A percentile compares a stretch with the other conserved stretches of the same genome.
These are phyloP conservation scores for Lipophrys pholis DNA, from an alignment of 2,113 vertebrate species.

Conservation along the genomic window DNA sequence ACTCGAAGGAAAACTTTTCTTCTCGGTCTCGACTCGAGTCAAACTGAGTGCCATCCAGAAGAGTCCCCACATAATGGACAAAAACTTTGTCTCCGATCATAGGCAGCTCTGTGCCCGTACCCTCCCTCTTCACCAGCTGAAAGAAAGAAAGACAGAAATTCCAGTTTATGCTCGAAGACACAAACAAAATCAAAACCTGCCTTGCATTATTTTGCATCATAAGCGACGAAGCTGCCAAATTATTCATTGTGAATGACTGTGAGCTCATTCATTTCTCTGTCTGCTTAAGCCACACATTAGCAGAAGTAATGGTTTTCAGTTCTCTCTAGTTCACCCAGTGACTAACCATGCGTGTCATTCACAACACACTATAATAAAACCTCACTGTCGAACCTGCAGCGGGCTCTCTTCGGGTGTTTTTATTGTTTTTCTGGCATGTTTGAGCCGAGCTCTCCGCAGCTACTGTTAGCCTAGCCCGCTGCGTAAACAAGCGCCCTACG, in stretches of 20 bases:
- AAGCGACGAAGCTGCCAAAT: not conserved
- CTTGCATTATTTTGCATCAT: not conserved
- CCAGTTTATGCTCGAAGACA: no score
- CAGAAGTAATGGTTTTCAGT: not conserved
- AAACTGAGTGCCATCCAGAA: conserved; percentile 93
- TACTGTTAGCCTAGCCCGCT: conserved; percentile 49
- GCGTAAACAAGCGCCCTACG: conserved; percentile 9
- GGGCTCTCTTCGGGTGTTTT: not conserved
- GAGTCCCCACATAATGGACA: conserved; percentile 95
- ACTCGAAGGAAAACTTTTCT: conserved; percentile 94
- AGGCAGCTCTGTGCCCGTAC: conserved; percentile 87
- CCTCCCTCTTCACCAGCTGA: conserved; percentile 93
- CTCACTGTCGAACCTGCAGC: not conserved
- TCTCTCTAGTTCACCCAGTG: conserved; percentile 10
- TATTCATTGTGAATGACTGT: not conserved
- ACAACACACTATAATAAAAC: no score
- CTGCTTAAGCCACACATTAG: not conserved
- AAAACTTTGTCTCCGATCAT: conserved; percentile 97
- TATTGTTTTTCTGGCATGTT: not conserved
- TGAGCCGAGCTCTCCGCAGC: conserved; percentile 23
- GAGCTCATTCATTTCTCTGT: not conserved
- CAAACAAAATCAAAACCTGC: no score
- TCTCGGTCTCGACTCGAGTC: conserved; percentile 94
- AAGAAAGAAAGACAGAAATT: not conserved
- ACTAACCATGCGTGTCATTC: not conserved